A percentile compares a stretch with the other conserved stretches of the same genome.
Evolutionary conservation across 2,888 invertebrate species (phyloP).

Genomic region (Drosophila buzzatii): DNA sequence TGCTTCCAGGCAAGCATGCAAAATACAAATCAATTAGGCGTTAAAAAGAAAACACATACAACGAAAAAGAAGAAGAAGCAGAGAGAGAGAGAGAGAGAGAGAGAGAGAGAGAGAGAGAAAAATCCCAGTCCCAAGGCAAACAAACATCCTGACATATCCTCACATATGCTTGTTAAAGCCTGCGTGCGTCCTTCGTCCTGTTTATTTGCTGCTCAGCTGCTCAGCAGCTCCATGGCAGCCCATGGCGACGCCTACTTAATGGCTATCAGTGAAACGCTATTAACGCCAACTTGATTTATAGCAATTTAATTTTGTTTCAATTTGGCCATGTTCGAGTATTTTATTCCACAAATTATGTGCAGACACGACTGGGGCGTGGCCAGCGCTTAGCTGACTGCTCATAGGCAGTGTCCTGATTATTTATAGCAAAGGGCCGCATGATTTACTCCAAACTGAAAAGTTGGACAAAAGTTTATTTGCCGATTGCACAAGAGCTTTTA

Average conservation of each 20-base stretch:
- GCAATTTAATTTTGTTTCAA: conserved; percentile 79
- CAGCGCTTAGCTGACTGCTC: conserved; percentile 22
- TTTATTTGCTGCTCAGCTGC: conserved; percentile 38
- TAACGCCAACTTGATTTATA: conserved; percentile 77
- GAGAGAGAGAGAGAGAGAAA: too few species aligned
- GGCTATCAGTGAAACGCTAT: conserved; percentile 75
- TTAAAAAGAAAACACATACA: conserved; percentile 58
- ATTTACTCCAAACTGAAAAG: conserved; percentile 52
- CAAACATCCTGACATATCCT: conserved; percentile 31
- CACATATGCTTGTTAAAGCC: conserved; percentile 10
- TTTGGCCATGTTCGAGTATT: conserved; percentile 68
- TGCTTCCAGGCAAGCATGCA: conserved; percentile 52
- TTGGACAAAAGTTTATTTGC: conserved; percentile 40
- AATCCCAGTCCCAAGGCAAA: conserved; percentile 22
- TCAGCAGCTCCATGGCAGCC: conserved; percentile 38
- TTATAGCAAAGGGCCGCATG: conserved; percentile 59
- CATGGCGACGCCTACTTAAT: conserved; percentile 76
- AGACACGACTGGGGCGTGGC: conserved; percentile 76
- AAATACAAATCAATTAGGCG: conserved; percentile 77
- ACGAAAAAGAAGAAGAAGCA: neutral
- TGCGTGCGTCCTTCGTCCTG: conserved; percentile 38
- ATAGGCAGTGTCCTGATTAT: conserved; percentile 46
- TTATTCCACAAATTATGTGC: conserved; percentile 80
- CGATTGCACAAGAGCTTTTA: conserved; percentile 36
- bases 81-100: too few species aligned